These are phyloP conservation scores for Chelonia mydas DNA, from an alignment of 2,797 vertebrate genomes.

Conservation along the genomic window DNA sequence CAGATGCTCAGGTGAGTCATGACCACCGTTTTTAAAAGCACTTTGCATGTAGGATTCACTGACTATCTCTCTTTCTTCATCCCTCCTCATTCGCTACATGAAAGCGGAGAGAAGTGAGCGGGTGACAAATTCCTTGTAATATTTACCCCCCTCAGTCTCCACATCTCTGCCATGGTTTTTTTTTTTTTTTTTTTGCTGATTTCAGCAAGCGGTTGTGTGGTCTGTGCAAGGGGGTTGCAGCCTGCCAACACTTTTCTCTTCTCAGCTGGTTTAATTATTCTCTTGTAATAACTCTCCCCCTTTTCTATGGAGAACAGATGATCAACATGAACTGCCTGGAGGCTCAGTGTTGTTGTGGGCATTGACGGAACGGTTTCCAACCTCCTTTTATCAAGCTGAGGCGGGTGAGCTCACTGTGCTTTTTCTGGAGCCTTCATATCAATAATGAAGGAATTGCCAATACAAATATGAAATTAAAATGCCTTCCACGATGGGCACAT, in stretches of 20 bases:
- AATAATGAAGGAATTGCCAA: constrained; percentile 56
- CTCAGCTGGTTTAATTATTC: constrained; percentile 77
- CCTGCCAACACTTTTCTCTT: constrained; percentile 64
- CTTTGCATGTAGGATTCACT: neutral
- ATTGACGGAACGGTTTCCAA: neutral
- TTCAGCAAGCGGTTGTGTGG: constrained; percentile 70
- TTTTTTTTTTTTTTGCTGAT: constrained; percentile 59
- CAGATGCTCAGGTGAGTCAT: rapidly evolving
- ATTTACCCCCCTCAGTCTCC: neutral
- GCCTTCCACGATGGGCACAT: constrained; percentile 70
- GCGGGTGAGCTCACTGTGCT: neutral
- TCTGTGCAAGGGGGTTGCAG: constrained; percentile 47
- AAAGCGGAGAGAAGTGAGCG: neutral
- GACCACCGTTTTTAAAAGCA: rapidly evolving
- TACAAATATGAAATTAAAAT: constrained; percentile 63
- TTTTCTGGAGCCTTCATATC: constrained; percentile 44
- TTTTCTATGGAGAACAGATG: constrained; percentile 77
- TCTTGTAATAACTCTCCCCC: constrained; percentile 74
- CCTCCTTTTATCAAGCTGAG: constrained; percentile 20
- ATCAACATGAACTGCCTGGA: neutral
- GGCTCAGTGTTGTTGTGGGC: constrained; percentile 7
- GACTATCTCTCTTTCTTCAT: neutral
- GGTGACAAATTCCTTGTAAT: constrained; percentile 10
- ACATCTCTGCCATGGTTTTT: constrained; percentile 2
- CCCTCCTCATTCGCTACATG: neutral